phyloP scores from a whole-genome alignment of 2,888 invertebrate species.

The Microctonus aethiopoides region DNA sequence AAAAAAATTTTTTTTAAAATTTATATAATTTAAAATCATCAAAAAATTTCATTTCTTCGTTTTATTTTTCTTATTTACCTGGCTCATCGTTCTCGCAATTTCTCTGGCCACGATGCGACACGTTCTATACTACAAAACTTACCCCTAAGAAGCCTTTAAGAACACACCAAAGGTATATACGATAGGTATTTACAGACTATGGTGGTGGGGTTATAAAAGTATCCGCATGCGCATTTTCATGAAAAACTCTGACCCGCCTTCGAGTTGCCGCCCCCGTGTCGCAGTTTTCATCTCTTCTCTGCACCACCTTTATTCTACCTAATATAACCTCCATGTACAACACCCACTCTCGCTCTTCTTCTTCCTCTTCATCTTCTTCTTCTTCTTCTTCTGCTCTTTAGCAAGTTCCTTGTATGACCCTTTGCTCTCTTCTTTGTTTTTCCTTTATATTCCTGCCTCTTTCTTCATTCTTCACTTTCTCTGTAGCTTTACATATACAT shows the following conservation, averaged over 20 bases:
- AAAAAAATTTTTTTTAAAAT: constrained; percentile 9
- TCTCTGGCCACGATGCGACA: constrained; percentile 23
- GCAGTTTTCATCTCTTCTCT: constrained; percentile 44
- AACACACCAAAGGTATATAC: constrained; percentile 55
- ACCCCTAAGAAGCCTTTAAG: constrained; percentile 66
- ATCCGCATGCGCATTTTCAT: constrained; percentile 62
- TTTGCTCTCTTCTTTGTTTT: constrained; percentile 32
- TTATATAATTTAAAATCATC: no score
- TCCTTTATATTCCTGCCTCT: constrained; percentile 29
- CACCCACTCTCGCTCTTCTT: constrained; percentile 34
- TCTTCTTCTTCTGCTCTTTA: constrained; percentile 31
- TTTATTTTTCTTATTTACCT: not conserved
- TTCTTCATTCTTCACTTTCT: constrained; percentile 29
- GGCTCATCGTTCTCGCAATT: constrained; percentile 2
- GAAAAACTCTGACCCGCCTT: constrained; percentile 64
- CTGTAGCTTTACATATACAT: constrained; percentile 3
- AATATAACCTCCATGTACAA: no score
- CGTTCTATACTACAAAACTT: constrained; percentile 60
- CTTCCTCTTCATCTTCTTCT: constrained; percentile 35
- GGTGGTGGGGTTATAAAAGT: constrained; percentile 59
- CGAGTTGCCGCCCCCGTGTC: constrained; percentile 56
- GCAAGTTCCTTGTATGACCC: constrained; percentile 25
- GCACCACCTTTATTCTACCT: not conserved
- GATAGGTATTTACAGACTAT: constrained; percentile 31
- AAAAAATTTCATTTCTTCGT: not conserved